A percentile compares a stretch with the other conserved stretches of the same genome.
Conservation (phyloP, 2,888 invertebrate genomes). For the Drosophila prolongata region DNA sequence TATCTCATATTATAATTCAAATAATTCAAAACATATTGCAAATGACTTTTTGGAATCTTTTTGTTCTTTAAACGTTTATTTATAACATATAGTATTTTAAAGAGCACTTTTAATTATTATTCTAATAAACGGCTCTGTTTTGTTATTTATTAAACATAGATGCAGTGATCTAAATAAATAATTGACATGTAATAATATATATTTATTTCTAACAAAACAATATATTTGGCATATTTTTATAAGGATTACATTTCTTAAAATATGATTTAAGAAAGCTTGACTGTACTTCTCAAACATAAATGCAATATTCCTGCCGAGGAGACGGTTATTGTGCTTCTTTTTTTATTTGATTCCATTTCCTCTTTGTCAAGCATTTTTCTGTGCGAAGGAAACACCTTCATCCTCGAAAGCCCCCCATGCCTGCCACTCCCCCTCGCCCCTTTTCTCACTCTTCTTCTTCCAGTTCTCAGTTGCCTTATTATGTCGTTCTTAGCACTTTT, state of each 20-base stretch:
- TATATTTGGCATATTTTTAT: too few relatives aligned
- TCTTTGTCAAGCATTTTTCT: conserved; percentile 68
- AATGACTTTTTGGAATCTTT: too few relatives aligned
- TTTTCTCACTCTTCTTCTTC: conserved; percentile 13
- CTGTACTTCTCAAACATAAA: conserved; percentile 42
- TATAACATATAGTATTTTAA: too few relatives aligned
- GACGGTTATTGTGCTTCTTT: conserved; percentile 54
- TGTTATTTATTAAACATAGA: too few relatives aligned
- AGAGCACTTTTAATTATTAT: too few relatives aligned
- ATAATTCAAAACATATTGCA: too few relatives aligned
- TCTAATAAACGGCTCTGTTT: too few relatives aligned
- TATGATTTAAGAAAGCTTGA: background rate
- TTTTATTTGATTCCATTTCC: conserved; percentile 73
- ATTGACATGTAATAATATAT: too few relatives aligned
- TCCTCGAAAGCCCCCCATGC: conserved; percentile 8
- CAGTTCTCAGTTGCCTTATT: conserved; percentile 69
- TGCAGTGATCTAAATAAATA: too few relatives aligned
- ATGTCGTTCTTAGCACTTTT: conserved; percentile 79
- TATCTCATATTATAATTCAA: too few relatives aligned
- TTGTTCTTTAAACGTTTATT: too few relatives aligned
- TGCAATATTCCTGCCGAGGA: conserved; percentile 52
- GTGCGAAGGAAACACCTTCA: conserved; percentile 55
- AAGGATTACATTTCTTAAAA: background rate
- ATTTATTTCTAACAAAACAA: too few relatives aligned
- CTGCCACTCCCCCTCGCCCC: conserved; percentile 7